Evolutionary conservation across 2,797 vertebrate species (phyloP).

Genomic region (Eulemur mongoz): DNA sequence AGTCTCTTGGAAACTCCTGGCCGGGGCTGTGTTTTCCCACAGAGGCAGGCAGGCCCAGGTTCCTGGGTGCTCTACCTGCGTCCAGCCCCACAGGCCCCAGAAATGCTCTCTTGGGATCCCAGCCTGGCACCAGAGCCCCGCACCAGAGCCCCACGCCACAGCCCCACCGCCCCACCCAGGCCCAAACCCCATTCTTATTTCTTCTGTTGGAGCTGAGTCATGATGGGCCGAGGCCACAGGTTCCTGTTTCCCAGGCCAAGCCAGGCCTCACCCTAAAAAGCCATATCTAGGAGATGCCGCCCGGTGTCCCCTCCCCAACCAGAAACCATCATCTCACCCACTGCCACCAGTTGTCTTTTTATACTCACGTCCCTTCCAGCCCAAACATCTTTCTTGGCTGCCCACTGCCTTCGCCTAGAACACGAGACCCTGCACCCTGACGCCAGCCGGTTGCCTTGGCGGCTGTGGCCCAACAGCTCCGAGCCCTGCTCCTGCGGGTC

Average conservation of each 20-base stretch:
- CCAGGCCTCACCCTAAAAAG: neutral
- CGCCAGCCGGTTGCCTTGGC: neutral
- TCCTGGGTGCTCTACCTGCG: accelerated
- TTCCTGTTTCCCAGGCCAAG: conserved; percentile 28
- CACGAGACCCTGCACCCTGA: neutral
- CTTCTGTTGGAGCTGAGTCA: conserved; percentile 4
- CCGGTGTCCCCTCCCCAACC: accelerated
- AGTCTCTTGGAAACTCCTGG: neutral
- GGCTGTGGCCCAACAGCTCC: accelerated
- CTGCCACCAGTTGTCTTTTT: neutral
- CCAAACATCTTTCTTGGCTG: neutral
- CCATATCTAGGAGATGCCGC: neutral
- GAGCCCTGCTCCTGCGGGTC: accelerated
- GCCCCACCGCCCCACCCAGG: neutral
- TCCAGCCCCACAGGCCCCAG: neutral
- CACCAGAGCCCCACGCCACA: neutral
- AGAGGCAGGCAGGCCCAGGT: neutral
- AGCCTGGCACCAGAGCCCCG: neutral
- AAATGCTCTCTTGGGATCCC: neutral
- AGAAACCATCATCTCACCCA: too few species aligned
- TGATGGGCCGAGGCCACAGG: neutral
- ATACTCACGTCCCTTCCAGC: accelerated
- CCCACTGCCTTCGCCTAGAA: neutral
- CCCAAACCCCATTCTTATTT: neutral
- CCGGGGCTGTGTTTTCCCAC: neutral